Evolutionary conservation across 2,888 invertebrate genomes (phyloP).

Genomic region (Erpobdella octoculata): DNA sequence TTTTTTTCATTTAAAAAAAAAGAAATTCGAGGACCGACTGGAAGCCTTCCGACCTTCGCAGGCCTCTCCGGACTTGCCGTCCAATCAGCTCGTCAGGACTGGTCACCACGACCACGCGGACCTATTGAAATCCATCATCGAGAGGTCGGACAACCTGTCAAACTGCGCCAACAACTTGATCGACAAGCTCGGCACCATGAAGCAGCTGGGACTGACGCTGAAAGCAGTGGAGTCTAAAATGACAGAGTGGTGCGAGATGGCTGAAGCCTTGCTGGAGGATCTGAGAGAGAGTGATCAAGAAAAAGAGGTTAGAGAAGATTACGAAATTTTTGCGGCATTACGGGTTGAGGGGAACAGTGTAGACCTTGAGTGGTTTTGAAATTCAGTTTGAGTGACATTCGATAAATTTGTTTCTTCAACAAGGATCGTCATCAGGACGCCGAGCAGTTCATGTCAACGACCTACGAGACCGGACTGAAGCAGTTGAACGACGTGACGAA

Average conservation of each 20-base stretch:
- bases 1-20: too few species aligned
- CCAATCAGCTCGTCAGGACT: neutral
- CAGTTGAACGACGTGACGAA: slow-evolving; percentile 70
- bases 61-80: neutral
- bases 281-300: slow-evolving; percentile 60
- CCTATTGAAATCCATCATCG: slow-evolving; percentile 18
- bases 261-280: slow-evolving; percentile 77
- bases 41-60: slow-evolving; percentile 7
- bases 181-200: slow-evolving; percentile 80
- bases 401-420: neutral
- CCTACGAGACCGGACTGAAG: slow-evolving; percentile 76
- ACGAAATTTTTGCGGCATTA: neutral
- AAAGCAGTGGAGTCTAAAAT: slow-evolving; percentile 75
- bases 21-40: slow-evolving; percentile 21
- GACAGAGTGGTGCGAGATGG: slow-evolving; percentile 41
- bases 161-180: slow-evolving; percentile 58
- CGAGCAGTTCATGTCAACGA: slow-evolving; percentile 75
- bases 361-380: neutral
- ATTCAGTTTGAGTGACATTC: neutral
- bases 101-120: slow-evolving; percentile 2
- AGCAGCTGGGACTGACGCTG: slow-evolving; percentile 63
- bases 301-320: neutral
- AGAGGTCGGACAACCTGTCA: slow-evolving; percentile 25
- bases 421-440: slow-evolving; percentile 62
- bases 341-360: neutral